Evolutionary conservation across 2,113 vertebrate species (phyloP).

Genomic region (Uropsilus gracilis): DNA sequence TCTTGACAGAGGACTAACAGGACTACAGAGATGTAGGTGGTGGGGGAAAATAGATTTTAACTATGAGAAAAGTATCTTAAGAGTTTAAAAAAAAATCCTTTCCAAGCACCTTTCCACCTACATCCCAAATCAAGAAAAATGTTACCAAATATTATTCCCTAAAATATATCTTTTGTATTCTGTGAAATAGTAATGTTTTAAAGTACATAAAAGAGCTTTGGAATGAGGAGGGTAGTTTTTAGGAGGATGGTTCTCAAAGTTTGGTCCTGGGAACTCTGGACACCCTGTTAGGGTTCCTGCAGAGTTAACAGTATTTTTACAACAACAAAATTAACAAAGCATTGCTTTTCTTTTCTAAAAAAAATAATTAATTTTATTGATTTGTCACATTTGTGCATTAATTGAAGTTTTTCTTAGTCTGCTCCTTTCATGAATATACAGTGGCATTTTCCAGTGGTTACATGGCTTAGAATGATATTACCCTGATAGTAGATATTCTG

Average conservation of each 20-base stretch:
- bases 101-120: slow-evolving; percentile 66
- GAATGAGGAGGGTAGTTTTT: background rate
- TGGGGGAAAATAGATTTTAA: slow-evolving; percentile 74
- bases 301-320: background rate
- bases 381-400: no score
- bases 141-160: slow-evolving; percentile 56
- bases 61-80: slow-evolving; percentile 51
- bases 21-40: slow-evolving; percentile 65
- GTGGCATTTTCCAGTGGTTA: background rate
- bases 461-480: background rate
- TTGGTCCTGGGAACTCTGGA: background rate
- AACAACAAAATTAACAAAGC: background rate
- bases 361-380: no score
- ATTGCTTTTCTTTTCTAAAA: no score
- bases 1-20: slow-evolving; percentile 67
- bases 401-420: background rate
- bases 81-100: slow-evolving; percentile 14
- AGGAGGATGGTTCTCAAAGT: background rate
- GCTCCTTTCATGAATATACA: background rate
- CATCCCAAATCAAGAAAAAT: slow-evolving; percentile 56
- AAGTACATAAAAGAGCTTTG: background rate
- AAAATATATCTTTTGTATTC: slow-evolving; percentile 32
- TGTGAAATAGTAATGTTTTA: slow-evolving; percentile 30
- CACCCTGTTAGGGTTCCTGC: background rate
- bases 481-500: background rate